Conservation (phyloP, 2,888 invertebrate genomes). For the Gnatocerus cornutus region DNA sequence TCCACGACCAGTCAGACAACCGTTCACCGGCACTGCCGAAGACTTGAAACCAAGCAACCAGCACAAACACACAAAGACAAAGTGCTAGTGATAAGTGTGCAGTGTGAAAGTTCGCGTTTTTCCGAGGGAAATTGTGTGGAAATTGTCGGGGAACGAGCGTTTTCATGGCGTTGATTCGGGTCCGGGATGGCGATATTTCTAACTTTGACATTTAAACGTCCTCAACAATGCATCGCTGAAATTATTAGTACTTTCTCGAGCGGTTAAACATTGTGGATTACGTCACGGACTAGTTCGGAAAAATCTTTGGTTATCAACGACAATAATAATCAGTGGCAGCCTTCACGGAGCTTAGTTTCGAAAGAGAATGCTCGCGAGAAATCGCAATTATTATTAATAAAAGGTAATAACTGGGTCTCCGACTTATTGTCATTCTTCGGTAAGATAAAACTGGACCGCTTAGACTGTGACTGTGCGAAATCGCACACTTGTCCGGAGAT, state of each 20-base stretch:
- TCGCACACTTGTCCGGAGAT: constrained; percentile 37
- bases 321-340: constrained; percentile 17
- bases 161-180: neutral
- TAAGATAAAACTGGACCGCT: constrained; percentile 16
- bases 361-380: constrained; percentile 46
- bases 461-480: constrained; percentile 34
- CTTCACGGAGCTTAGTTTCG: constrained; percentile 46
- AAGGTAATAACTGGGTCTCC: constrained; percentile 40
- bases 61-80: constrained; percentile 40
- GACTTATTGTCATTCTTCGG: constrained; percentile 25
- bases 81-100: constrained; percentile 42
- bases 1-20: constrained; percentile 54
- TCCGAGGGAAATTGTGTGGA: neutral
- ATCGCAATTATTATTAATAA: constrained; percentile 30
- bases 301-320: constrained; percentile 31
- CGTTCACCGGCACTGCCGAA: constrained; percentile 55
- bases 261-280: constrained; percentile 35
- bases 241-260: constrained; percentile 42
- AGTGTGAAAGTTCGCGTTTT: constrained; percentile 35
- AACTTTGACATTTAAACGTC: constrained; percentile 40
- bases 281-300: constrained; percentile 13
- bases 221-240: constrained; percentile 35
- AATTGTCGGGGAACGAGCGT: too few species aligned
- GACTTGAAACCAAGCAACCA: constrained; percentile 45
- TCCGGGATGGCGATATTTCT: constrained; percentile 22